Evolutionary conservation across 2,113 vertebrate species (phyloP), one percentile per base, ranked within the genome.

Genomic region (Lepus timidus): DNA sequence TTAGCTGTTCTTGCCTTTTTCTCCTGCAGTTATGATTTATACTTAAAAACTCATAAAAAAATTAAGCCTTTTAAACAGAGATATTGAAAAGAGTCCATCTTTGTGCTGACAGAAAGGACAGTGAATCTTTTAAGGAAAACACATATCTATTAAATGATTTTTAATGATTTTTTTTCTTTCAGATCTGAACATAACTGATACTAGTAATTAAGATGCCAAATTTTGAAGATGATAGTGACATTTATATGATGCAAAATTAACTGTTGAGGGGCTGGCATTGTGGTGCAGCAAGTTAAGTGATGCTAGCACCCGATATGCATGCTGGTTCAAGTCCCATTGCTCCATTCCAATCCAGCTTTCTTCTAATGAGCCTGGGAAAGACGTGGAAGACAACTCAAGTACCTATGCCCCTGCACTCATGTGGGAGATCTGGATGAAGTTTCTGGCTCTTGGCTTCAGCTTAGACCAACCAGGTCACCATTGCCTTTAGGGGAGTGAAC

Each of bases 1-100:
- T 84, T 84, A 49, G 6, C 49, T 64, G n/a, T 52, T 82, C 55
- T 93, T 80, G 61, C 76, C 25, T 84, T 92, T 95, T 87, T 65
- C 25, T 74, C 31, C 52, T 67, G 33, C 10, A 13, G 22, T 90
- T 94, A 87, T 76, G 25, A 70, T n/a, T 93, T 20, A 84, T 68
- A 85, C 25, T 80, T 76, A 58, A 68, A 79, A 80, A 55, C 87
- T 84, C 16, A 80, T 12, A 62, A 68, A 93, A 82, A 27, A 89
- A 82, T 90, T 70, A 75, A 94, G 17, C 13, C 73, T 76, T 78
- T 67, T 91, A 73, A 20, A 62, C 29, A n/a, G 4, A 1, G 36
- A 78, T 23, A n/a, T 52, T 85, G 83, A 81, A 68, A 88, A 62
- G 44, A 23, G 9, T 82, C 33, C 27, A 84, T n/a, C 19, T 71